phyloP scores from a whole-genome alignment of 2,797 vertebrate species.

The Ibycter americanus region DNA sequence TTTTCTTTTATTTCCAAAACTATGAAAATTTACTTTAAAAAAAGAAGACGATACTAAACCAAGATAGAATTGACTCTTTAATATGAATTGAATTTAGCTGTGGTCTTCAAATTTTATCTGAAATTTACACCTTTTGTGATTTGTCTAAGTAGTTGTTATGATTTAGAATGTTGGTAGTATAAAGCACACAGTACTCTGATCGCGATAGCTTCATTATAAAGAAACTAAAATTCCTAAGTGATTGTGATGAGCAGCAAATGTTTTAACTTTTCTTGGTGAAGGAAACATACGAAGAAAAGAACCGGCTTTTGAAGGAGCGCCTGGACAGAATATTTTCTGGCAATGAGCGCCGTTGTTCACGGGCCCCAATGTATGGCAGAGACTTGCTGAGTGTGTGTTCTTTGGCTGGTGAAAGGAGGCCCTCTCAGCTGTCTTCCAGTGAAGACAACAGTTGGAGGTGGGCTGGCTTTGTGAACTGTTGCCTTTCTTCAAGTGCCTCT shows the following conservation, averaged over 20 bases:
- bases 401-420: conserved; percentile 45
- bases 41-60: neutral
- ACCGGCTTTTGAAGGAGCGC: conserved; percentile 85
- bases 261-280: conserved; percentile 51
- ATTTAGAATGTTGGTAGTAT: neutral
- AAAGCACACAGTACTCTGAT: neutral
- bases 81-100: neutral
- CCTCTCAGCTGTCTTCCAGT: conserved; percentile 15
- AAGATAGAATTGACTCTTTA: neutral
- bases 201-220: neutral
- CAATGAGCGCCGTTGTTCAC: conserved; percentile 88
- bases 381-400: conserved; percentile 86
- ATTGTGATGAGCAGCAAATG: neutral
- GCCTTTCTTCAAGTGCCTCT: conserved; percentile 60
- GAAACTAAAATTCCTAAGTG: neutral
- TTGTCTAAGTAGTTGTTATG: neutral
- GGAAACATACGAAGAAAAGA: conserved; percentile 86
- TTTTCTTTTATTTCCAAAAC: neutral
- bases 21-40: neutral
- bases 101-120: neutral
- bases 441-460: conserved; percentile 81
- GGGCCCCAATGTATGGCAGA: conserved; percentile 86
- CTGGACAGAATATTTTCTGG: conserved; percentile 84
- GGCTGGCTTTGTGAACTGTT: conserved; percentile 82
- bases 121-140: neutral